Evolutionary conservation across 1,140 invertebrate genomes (phyloP).

Genomic region (Melanaphis sacchari): DNA sequence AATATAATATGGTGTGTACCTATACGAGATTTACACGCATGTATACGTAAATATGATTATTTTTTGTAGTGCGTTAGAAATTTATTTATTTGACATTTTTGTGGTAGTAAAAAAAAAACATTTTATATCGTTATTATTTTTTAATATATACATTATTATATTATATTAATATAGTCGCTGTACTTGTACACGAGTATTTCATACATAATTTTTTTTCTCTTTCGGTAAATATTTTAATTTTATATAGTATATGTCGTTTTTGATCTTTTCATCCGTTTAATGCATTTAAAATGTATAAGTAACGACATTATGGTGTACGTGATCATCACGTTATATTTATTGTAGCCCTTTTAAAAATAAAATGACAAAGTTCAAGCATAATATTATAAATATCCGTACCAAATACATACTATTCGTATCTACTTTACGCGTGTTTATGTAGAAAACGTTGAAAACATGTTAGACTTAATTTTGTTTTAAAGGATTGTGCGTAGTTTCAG

Average conservation of each 20-base stretch:
- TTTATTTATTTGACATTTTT: slow-evolving; percentile 18
- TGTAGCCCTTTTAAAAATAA: background rate
- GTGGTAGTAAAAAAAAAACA: background rate
- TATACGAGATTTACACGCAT: background rate
- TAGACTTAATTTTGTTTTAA: background rate
- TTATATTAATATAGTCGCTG: background rate
- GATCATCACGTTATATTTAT: background rate
- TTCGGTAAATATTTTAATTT: background rate
- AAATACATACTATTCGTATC: background rate
- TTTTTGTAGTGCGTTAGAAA: background rate
- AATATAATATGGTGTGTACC: background rate
- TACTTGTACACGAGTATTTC: background rate
- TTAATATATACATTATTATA: slow-evolving; percentile 18
- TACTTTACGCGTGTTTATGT: background rate
- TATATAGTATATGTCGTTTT: background rate
- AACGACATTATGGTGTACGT: background rate
- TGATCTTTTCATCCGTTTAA: background rate
- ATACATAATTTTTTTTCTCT: background rate
- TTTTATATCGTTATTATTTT: background rate
- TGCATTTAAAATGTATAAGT: background rate
- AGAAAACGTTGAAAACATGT: background rate
- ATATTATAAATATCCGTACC: background rate
- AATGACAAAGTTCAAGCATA: background rate
- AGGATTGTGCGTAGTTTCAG: background rate
- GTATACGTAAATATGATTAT: background rate